phyloP scores from a whole-genome alignment of 2,797 vertebrate species.

The Prionace glauca region DNA sequence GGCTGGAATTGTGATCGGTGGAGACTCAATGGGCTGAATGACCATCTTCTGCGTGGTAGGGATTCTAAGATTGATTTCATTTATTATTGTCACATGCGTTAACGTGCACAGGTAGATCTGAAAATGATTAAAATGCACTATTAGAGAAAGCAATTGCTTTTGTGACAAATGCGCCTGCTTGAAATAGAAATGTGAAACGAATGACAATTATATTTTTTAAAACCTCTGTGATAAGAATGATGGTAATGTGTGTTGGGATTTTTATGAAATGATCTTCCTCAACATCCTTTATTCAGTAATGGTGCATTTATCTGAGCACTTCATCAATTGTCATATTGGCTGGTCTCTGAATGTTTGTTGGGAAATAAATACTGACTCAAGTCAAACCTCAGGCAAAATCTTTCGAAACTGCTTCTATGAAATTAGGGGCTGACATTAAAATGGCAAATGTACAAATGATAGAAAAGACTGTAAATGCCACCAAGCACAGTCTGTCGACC shows the following conservation, averaged over 20 bases:
- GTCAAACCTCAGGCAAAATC: constrained; percentile 69
- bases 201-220: background rate
- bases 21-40: too few species aligned
- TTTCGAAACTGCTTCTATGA: constrained; percentile 84
- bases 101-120: background rate
- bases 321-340: background rate
- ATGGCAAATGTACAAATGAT: constrained; percentile 87
- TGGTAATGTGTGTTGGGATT: background rate
- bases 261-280: background rate
- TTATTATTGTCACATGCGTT: too few species aligned
- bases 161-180: background rate
- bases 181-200: background rate
- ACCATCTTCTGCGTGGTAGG: too few species aligned
- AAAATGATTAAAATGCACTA: background rate
- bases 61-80: too few species aligned
- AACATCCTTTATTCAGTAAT: constrained; percentile 8
- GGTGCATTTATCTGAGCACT: background rate
- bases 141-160: background rate
- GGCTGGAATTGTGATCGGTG: too few species aligned
- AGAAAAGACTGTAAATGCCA: constrained; percentile 84
- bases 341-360: background rate
- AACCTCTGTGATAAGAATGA: background rate
- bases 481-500: constrained; percentile 80
- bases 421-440: constrained; percentile 85
- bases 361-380: background rate